Evolutionary conservation across 2,888 invertebrate genomes (phyloP), one percentile per base, ranked within the genome.

Genomic region (Nematopogon swammerdamellus): DNA sequence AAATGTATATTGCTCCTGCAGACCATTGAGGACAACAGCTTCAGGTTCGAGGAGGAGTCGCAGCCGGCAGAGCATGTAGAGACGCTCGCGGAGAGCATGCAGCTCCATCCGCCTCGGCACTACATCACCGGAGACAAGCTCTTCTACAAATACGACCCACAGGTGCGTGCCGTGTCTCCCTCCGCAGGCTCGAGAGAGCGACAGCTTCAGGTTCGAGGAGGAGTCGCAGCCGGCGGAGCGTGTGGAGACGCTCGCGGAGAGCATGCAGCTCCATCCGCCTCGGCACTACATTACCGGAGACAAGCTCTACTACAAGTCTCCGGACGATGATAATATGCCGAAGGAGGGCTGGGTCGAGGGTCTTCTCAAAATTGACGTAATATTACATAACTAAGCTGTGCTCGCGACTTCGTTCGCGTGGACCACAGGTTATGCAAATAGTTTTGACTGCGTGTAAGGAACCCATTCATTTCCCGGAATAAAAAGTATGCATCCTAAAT

Each of bases 211-310:
- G 43, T 92, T 87, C 64, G 80, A 83, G 45, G 84, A 87, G 46
- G 92, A 92, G 61, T 81, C 82, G 1, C 80, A 84, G 44, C 86
- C 94, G 0, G 77, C 83, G 1, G 90, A 92, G 48, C 87, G 91
- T 61, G 95, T 94, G 1, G 91, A 92, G 69, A 80, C 82, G 29
- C 59, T 95, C 10, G 85, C 86, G 2, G 86, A 89, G 60, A 85
- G 85, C 58, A 91, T 93, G 89, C 92, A 92, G 56, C 82, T 85
- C 60, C 95, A 86, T 68, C 86, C 89, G 0, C 85, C 92, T 0
- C 80, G 85, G 57, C 88, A 94, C 67, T 91, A 89, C 62, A 81
- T 96, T 50, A 87, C 88, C 0, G 95, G 94, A 0, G 82, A 85
- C 44, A 81, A 85, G 49, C 69, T 95, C 0, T 88, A 85, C 63